A percentile compares a stretch with the other conserved stretches of the same genome.
Evolutionary conservation across 1,140 invertebrate genomes (phyloP).

Genomic region (Thaumetopoea pityocampa): DNA sequence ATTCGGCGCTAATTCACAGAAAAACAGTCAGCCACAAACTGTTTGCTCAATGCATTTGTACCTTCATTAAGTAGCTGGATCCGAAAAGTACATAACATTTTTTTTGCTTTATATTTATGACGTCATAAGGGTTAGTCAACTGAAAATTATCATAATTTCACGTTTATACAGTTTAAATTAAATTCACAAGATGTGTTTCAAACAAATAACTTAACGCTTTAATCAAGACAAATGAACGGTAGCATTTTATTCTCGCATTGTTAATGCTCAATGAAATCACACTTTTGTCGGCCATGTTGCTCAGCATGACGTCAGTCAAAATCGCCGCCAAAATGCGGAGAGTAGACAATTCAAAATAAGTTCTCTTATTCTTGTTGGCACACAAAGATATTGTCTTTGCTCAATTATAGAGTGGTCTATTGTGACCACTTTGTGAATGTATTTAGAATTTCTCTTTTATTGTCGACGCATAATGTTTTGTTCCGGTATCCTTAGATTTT

Average conservation of each 20-base stretch:
- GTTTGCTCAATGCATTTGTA: too few relatives aligned
- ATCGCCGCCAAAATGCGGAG: conserved; percentile 45
- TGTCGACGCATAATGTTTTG: conserved; percentile 11
- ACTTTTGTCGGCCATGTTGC: conserved; percentile 31
- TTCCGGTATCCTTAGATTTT: conserved; percentile 12
- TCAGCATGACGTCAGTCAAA: conserved; percentile 51
- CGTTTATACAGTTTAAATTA: not conserved
- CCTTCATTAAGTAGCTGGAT: too few relatives aligned
- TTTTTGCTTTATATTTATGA: too few relatives aligned
- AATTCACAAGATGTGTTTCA: not conserved
- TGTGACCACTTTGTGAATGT: conserved; percentile 34
- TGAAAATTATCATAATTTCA: conserved; percentile 1
- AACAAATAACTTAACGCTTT: conserved; percentile 34
- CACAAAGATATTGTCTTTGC: conserved; percentile 50
- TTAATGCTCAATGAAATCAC: conserved; percentile 21
- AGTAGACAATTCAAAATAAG: conserved; percentile 7
- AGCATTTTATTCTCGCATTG: conserved; percentile 43
- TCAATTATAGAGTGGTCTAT: conserved; percentile 57
- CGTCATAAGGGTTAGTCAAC: too few relatives aligned
- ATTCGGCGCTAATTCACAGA: too few relatives aligned
- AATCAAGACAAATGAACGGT: conserved; percentile 55
- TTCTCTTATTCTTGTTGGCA: conserved; percentile 31
- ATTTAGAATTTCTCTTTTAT: conserved; percentile 62
- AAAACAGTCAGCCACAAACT: too few relatives aligned
- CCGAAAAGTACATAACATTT: too few relatives aligned